Conservation (phyloP, 2,888 invertebrate species). For the Atethmia centrago region DNA sequence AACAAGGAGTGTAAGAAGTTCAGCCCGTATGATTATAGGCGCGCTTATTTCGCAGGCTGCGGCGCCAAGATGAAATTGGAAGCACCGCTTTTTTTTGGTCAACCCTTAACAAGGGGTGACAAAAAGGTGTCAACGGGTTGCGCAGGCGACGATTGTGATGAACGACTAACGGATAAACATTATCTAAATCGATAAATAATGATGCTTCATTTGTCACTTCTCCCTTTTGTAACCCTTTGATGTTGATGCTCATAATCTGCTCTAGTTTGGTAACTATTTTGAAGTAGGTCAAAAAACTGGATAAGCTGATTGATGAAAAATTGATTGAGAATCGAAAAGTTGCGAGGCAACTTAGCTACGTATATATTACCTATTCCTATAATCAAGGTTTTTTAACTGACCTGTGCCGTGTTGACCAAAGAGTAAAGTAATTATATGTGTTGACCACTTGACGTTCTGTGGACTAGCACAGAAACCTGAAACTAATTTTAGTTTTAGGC, state of each 20-base stretch:
- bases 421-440: no score
- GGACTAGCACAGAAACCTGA: background rate
- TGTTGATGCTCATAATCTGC: slow-evolving; percentile 18
- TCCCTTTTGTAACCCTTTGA: slow-evolving; percentile 48
- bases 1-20: no score
- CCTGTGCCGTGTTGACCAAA: background rate
- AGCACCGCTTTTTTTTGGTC: slow-evolving; percentile 36
- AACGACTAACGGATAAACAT: slow-evolving; percentile 74
- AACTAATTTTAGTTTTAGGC: background rate
- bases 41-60: slow-evolving; percentile 9
- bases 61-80: slow-evolving; percentile 32
- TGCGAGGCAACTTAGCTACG: background rate
- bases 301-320: background rate
- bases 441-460: background rate
- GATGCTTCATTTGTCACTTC: slow-evolving; percentile 78
- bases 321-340: no score
- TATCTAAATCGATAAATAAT: slow-evolving; percentile 86
- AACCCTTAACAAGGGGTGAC: slow-evolving; percentile 53
- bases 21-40: background rate
- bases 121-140: slow-evolving; percentile 77
- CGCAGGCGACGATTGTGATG: slow-evolving; percentile 59
- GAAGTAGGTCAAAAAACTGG: background rate
- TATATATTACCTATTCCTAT: background rate
- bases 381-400: background rate
- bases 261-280: slow-evolving; percentile 1